Percentiles rank a stretch among this genome's conserved stretches.
Evolutionary conservation across 2,113 vertebrate species (phyloP).

Genomic region (Sapayoa aenigma): DNA sequence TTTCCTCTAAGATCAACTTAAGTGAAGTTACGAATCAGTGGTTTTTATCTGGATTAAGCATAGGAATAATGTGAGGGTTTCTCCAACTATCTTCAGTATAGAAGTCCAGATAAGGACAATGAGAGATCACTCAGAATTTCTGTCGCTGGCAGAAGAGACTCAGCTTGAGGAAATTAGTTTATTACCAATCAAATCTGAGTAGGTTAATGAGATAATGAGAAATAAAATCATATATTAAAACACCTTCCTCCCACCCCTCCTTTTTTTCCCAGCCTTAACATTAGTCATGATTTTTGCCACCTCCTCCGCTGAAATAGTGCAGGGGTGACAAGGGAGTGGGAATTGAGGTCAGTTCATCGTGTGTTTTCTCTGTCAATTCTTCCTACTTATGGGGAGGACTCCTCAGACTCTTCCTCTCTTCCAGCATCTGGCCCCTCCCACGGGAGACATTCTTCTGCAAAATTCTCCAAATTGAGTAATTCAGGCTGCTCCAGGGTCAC

Average conservation of each 20-base stretch:
- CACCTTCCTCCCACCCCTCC: neutral
- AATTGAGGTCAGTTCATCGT: neutral
- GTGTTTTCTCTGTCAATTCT: neutral
- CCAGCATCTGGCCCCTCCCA: neutral
- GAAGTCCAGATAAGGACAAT: neutral
- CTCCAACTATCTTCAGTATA: neutral
- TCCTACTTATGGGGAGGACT: neutral
- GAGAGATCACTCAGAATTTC: neutral
- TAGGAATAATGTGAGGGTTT: neutral
- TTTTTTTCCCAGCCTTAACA: neutral
- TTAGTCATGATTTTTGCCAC: neutral
- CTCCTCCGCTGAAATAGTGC: neutral
- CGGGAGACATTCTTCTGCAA: neutral
- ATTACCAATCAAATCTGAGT: neutral
- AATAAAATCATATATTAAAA: neutral
- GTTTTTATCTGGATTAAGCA: neutral
- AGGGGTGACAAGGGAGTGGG: neutral
- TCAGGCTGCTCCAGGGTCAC: neutral
- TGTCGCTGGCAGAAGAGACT: neutral
- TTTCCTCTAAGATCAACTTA: neutral
- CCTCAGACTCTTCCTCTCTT: neutral
- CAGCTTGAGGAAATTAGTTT: neutral
- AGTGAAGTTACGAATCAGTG: neutral
- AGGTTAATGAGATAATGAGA: neutral
- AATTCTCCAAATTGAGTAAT: neutral